phyloP scores from a whole-genome alignment of 2,888 invertebrate species.

The Xylophagus ater region DNA sequence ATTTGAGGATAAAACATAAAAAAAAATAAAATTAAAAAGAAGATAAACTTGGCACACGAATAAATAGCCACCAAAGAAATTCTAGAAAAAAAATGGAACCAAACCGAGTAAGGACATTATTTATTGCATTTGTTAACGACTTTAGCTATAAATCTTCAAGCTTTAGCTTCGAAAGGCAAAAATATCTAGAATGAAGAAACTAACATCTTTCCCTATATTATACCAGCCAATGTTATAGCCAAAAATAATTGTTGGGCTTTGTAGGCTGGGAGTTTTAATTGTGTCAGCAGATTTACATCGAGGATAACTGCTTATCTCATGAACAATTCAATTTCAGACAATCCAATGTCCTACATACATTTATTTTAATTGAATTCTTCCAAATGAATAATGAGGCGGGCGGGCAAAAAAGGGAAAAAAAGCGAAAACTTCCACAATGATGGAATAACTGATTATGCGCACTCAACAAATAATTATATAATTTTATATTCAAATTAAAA shows the following conservation, averaged over 20 bases:
- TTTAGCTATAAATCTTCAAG: constrained; percentile 23
- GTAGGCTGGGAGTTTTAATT: constrained; percentile 25
- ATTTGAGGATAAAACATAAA: no score
- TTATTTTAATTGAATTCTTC: constrained; percentile 17
- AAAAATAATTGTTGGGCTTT: constrained; percentile 23
- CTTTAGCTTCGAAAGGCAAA: constrained; percentile 12
- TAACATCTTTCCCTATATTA: constrained; percentile 5
- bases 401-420: neutral
- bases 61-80: no score
- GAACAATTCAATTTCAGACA: constrained; percentile 16
- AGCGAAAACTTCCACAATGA: no score
- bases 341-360: constrained; percentile 12
- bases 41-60: no score
- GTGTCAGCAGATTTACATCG: constrained; percentile 24
- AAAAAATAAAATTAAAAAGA: no score
- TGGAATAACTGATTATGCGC: no score
- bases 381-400: no score
- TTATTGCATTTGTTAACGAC: constrained; percentile 25
- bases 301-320: constrained; percentile 16
- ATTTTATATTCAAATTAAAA: no score
- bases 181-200: constrained; percentile 8
- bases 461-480: no score
- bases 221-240: constrained; percentile 9
- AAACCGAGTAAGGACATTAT: constrained; percentile 21
- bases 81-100: constrained; percentile 10